These are phyloP conservation scores for Synergus itoensis DNA, from an alignment of 2,888 invertebrate genomes.

Conservation along the genomic window DNA sequence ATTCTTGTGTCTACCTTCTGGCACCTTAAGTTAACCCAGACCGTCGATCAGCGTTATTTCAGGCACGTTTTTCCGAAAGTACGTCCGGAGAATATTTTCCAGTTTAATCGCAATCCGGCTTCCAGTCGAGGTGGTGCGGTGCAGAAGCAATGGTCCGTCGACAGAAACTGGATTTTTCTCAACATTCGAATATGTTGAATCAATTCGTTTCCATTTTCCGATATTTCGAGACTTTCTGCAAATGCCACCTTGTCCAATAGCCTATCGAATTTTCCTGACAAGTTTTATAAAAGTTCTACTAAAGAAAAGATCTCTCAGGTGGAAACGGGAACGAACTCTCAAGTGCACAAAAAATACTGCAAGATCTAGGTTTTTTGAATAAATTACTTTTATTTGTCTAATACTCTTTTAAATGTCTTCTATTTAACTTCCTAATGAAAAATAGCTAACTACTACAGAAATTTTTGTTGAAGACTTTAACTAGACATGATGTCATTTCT, in stretches of 20 bases:
- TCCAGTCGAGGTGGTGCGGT: slow-evolving; percentile 4
- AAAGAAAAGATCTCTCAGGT: neutral
- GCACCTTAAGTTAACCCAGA: slow-evolving; percentile 24
- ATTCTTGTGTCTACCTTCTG: slow-evolving; percentile 20
- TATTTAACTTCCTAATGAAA: no score
- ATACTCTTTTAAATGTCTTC: no score
- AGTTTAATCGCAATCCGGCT: slow-evolving; percentile 57
- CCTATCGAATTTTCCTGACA: neutral
- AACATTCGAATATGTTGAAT: slow-evolving; percentile 32
- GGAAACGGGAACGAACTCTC: neutral
- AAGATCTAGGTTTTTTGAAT: no score
- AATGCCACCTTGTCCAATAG: slow-evolving; percentile 7
- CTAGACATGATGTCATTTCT: no score
- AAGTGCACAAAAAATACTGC: no score
- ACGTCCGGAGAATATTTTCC: slow-evolving; percentile 56
- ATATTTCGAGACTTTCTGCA: slow-evolving; percentile 31
- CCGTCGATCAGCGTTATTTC: slow-evolving; percentile 51
- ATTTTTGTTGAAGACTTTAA: no score
- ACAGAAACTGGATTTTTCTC: slow-evolving; percentile 33
- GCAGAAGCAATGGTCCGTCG: slow-evolving; percentile 24
- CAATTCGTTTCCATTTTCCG: slow-evolving; percentile 19
- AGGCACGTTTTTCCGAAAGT: slow-evolving; percentile 57
- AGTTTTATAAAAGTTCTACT: neutral
- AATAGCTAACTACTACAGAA: no score
- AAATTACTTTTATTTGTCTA: no score